Evolutionary conservation across 2,888 invertebrate species (phyloP), one percentile per base, ranked within the genome.

Genomic region (Sarcophaga rosellei): DNA sequence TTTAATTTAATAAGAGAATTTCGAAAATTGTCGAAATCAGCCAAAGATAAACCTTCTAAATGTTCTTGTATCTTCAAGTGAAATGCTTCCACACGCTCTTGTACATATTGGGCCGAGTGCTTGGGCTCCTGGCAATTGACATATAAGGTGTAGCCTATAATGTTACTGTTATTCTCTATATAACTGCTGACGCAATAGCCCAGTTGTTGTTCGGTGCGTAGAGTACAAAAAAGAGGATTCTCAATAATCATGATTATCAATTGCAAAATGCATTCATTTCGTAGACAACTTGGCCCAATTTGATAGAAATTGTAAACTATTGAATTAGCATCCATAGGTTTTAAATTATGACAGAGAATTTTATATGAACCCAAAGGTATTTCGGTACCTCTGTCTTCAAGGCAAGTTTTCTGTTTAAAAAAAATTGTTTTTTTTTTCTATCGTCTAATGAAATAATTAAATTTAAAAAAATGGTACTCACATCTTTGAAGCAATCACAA

Each of bases 261-360:
- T 92, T 98, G 97, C 2, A 97, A 94, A 0, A 96, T 94, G 83
- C 95, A 95, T 69, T 95, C 95, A 83, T 95, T 94, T 23, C 93
- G 94, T 2, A 96, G 92, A 0, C 94, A 94, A 68, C 95, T 94
- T 1, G 95, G 94, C 4, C 95, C 96, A 23, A 95, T 95, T 92
- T 98, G 98, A 93, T 98, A 98, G 93, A 97, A 98, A 94, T 98
- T 97, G 12, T 96, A 96, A 57, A 98, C 95, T 79, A 96, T 95
- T 17, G 97, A 97, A 93, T 98, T 98, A 0, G 95, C 94, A 89
- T 98, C 97, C 6, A 94, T 94, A 5, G 94, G 93, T 93, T 97
- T 97, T 78, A 97, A 95, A 35, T 96, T 96, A 90, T 94, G 92
- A 62, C 97, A 94, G 66, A 96, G 94, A 76, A 96, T 94, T 88